Conservation (phyloP, 1,140 invertebrate genomes). For the Psix sp. region DNA sequence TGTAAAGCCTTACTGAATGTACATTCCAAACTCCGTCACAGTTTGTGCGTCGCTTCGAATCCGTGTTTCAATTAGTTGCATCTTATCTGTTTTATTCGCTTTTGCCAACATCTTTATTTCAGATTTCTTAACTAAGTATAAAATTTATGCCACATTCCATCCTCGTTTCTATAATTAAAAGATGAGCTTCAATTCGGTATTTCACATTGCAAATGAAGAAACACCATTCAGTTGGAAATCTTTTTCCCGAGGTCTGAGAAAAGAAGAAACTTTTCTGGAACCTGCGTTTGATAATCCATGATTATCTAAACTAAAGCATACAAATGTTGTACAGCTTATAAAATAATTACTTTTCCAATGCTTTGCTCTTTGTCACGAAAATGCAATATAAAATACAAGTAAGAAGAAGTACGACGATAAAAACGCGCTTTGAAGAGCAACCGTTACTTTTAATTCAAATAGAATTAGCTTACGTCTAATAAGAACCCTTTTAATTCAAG, state of each 20-base stretch:
- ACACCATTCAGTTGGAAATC: too few species aligned
- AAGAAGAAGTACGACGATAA: conserved; percentile 21
- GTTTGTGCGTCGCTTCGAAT: conserved; percentile 33
- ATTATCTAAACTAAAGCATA: too few species aligned
- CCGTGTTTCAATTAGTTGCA: conserved; percentile 35
- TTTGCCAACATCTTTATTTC: conserved; percentile 4
- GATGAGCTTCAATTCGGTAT: too few species aligned
- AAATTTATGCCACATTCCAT: too few species aligned
- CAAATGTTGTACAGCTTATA: neutral
- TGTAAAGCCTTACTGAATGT: conserved; percentile 49
- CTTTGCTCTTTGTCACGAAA: conserved; percentile 6
- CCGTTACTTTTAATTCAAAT: conserved; percentile 46
- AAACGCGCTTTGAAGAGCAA: conserved; percentile 34
- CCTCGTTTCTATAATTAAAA: too few species aligned
- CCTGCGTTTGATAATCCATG: too few species aligned
- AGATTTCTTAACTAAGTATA: neutral
- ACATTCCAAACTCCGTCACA: conserved; percentile 44
- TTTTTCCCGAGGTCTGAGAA: too few species aligned
- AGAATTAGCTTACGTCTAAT: conserved; percentile 36
- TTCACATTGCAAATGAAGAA: too few species aligned
- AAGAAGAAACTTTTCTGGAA: too few species aligned
- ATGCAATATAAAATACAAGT: conserved; percentile 28
- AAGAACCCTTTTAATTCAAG: conserved; percentile 39
- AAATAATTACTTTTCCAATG: neutral
- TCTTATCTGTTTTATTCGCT: conserved; percentile 17